A percentile compares a stretch with the other conserved stretches of the same genome.
Conservation (phyloP, 2,888 invertebrate genomes). For the Meteorus cinctellus region DNA sequence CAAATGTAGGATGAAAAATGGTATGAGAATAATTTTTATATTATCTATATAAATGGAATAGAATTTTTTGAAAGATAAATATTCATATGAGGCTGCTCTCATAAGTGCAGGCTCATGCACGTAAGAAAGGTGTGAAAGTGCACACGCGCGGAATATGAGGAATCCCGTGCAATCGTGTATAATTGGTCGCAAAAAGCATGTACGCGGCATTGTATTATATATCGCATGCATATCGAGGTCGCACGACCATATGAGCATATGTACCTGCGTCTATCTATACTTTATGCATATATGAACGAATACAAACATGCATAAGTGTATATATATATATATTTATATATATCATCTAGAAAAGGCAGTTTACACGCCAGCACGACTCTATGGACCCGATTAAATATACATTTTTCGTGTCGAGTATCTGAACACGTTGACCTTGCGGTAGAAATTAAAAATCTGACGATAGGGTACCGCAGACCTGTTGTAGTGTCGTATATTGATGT, state of each 20-base stretch:
- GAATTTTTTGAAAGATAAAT: conserved; percentile 7
- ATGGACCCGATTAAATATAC: neutral
- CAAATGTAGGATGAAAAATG: neutral
- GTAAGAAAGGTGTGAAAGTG: conserved; percentile 56
- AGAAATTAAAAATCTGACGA: neutral
- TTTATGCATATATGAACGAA: neutral
- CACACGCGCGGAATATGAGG: conserved; percentile 52
- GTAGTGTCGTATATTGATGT: neutral
- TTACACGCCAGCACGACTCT: conserved; percentile 28
- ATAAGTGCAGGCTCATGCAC: conserved; percentile 31
- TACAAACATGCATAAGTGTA: no score
- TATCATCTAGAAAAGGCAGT: conserved; percentile 48
- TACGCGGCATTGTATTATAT: conserved; percentile 40
- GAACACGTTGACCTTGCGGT: conserved; percentile 25
- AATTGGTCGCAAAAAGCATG: conserved; percentile 47
- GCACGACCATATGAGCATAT: conserved; percentile 39
- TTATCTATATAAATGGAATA: neutral
- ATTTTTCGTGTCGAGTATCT: conserved; percentile 9
- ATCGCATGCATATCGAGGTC: conserved; percentile 56
- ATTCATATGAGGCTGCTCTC: neutral
- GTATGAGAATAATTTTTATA: no score
- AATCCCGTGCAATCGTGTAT: conserved; percentile 48
- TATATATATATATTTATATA: neutral
- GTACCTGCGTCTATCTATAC: neutral
- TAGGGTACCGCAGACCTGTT: neutral